Conservation (phyloP, 2,888 invertebrate species). For the Ichneumoninae sp. region DNA sequence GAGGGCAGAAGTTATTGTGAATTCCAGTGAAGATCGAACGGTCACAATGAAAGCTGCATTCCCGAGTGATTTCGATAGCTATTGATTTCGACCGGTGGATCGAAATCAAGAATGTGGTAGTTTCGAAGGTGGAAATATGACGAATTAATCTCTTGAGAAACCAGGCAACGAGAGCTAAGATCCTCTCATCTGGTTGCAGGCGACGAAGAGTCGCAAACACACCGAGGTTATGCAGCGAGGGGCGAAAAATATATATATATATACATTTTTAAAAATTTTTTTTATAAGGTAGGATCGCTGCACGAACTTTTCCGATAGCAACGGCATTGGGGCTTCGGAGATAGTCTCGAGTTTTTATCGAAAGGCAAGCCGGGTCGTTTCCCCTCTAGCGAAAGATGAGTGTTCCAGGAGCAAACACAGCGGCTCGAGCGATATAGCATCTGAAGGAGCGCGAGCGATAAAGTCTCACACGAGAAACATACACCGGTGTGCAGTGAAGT, state of each 20-base stretch:
- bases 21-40: neutral
- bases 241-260: neutral
- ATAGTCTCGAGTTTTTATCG: constrained; percentile 3
- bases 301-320: constrained; percentile 12
- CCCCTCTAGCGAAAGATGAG: neutral
- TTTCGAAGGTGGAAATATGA: neutral
- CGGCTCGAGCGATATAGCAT: neutral
- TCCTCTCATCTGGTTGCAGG: neutral
- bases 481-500: neutral
- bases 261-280: too few species aligned
- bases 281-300: neutral
- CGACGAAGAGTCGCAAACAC: neutral
- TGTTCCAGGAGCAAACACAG: neutral
- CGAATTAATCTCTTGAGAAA: constrained; percentile 15
- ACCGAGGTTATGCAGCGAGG: neutral
- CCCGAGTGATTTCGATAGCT: neutral
- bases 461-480: neutral
- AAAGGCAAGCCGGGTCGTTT: neutral
- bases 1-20: neutral
- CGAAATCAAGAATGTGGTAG: neutral
- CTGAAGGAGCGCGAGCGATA: neutral
- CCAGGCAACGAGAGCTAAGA: constrained; percentile 2
- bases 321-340: neutral
- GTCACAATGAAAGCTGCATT: neutral
- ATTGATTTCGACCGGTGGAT: neutral